These are phyloP conservation scores for Sturnus vulgaris DNA, from an alignment of 2,113 vertebrate genomes.

Conservation along the genomic window DNA sequence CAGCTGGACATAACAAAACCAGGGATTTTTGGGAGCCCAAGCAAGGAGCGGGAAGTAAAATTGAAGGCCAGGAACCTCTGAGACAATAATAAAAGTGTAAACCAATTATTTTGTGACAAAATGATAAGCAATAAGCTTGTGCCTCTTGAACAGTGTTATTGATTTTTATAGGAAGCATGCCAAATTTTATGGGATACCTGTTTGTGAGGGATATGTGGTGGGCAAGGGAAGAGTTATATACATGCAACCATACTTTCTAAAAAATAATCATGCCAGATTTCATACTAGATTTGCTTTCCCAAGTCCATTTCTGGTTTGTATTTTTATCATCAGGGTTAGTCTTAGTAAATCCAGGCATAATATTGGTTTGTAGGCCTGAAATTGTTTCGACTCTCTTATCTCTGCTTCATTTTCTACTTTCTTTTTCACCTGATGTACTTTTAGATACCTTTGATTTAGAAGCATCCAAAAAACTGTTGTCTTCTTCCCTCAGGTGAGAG, in stretches of 20 bases:
- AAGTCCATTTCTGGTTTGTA: not conserved
- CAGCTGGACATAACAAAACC: not conserved
- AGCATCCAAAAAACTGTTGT: not conserved
- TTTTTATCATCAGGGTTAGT: not conserved
- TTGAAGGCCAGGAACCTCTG: not conserved
- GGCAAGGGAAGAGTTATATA: not conserved
- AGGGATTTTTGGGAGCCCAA: not conserved
- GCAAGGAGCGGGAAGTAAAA: not conserved
- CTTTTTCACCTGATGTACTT: not conserved
- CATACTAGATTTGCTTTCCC: not conserved
- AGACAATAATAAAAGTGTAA: not conserved
- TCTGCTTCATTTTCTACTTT: not conserved
- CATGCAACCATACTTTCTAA: not conserved
- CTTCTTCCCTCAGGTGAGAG: not conserved
- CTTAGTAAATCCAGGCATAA: not conserved
- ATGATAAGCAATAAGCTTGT: not conserved
- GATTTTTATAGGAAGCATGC: not conserved
- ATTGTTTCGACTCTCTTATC: constrained; percentile 5
- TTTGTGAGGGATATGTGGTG: not conserved
- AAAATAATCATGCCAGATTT: not conserved
- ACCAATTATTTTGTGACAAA: not conserved
- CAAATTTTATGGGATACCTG: not conserved
- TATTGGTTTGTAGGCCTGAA: not conserved
- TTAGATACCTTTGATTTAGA: not conserved
- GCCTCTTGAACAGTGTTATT: not conserved